Evolutionary conservation across 2,888 invertebrate species (phyloP), one percentile per base, ranked within the genome.

Genomic region (Zeuzera pyrina): DNA sequence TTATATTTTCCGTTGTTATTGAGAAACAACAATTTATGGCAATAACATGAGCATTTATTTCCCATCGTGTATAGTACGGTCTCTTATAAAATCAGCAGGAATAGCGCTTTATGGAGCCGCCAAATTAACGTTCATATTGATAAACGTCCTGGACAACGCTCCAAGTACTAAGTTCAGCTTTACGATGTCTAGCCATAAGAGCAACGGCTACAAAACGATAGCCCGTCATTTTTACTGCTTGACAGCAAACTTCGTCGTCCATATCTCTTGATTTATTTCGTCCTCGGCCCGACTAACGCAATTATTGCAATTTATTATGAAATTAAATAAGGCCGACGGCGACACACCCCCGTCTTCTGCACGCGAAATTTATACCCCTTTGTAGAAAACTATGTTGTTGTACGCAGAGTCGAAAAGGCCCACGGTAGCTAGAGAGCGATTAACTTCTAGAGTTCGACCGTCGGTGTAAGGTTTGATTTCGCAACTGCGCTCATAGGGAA

Each of bases 261-360:
- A 42, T 50, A 47, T 47, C 66, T 54, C 56, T 61, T 70, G 73
- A 77, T 77, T 77, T 74, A 77, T 72, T 61, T 52, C 48, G 54
- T n/a, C n/a, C 52, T 51, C 51, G 55, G 48, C 60, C 52, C 57
- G 52, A 52, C 65, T 76, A 76, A 79, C 73, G 79, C 70, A 81
- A 79, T 79, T 76, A 81, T 76, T 72, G 70, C 77, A 77, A 81
- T 81, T 81, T 79, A 81, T 76, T 72, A 72, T 70, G 66, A 81
- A 78, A 77, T 81, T 79, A 79, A 76, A 78, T 78, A 74, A 74
- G 65, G 68, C 63, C 65, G 69, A 64, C 66, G n/a, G 60, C 66
- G 59, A 56, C 64, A 54, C 54, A 61, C 65, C 66, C 61, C 31
- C 45, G 40, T 36, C 38, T 45, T 39, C 44, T 38, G 39, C 43